Evolutionary conservation across 2,113 vertebrate genomes (phyloP).

Genomic region (Clarias macrocephalus): DNA sequence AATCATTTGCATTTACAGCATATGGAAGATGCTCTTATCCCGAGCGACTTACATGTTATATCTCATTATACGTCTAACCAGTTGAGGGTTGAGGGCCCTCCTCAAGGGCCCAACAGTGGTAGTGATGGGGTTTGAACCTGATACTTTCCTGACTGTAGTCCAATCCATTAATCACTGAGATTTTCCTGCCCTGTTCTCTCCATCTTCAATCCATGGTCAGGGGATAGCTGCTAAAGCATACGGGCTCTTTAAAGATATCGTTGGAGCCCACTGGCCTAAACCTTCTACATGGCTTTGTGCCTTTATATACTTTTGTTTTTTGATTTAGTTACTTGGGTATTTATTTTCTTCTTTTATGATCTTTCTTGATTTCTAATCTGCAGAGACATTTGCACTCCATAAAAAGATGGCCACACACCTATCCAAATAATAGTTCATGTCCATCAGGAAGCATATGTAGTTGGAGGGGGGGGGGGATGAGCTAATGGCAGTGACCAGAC

Average conservation of each 20-base stretch:
- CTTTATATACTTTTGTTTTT: neutral
- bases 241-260: neutral
- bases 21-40: too few relatives aligned
- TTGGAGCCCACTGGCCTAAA: neutral
- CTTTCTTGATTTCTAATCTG: neutral
- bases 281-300: neutral
- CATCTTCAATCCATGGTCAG: neutral
- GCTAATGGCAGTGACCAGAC: constrained; percentile 28
- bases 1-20: too few relatives aligned
- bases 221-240: neutral
- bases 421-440: constrained; percentile 4
- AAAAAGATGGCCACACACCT: neutral
- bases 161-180: neutral
- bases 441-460: constrained; percentile 47
- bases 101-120: too few relatives aligned
- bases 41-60: too few relatives aligned
- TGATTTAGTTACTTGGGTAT: neutral
- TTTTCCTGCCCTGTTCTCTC: too few relatives aligned
- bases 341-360: neutral
- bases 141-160: too few relatives aligned
- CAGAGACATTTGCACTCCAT: neutral
- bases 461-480: constrained; percentile 17
- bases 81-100: too few relatives aligned
- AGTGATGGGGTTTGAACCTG: too few relatives aligned
- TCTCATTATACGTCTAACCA: too few relatives aligned